Evolutionary conservation across 2,888 invertebrate species (phyloP), one percentile per base, ranked within the genome.

Genomic region (Caenorhabditis panamensis): DNA sequence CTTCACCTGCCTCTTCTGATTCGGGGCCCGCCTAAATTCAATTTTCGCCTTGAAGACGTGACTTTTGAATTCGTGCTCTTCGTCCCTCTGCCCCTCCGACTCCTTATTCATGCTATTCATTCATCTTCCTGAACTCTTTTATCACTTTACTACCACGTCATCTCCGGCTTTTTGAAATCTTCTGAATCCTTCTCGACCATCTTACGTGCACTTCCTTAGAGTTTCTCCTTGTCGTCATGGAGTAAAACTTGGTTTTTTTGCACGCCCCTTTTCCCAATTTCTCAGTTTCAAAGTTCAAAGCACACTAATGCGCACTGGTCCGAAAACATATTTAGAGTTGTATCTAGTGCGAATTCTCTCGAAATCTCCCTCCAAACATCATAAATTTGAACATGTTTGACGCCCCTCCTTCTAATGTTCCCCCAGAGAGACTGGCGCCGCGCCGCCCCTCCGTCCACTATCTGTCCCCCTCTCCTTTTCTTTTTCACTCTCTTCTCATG

Each of bases 21-120:
- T 72, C 56, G 61, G 28, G n/a, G n/a, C 56, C 31, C 67, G 13
- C 53, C 41, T 44, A 56, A 73, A 73, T 59, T 73, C 64, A 73
- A 73, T 73, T 73, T 73, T 73, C 73, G 66, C 73, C 59, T 73
- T 53, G 49, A 73, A 72, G 63, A 54, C 64, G 44, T 64, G 72
- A 63, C 63, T 63, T 63, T 56, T 56, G 72, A 63, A 63, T 73
- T 73, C 37, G 36, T 20, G 4, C 28, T 36, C 24, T 58, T 51
- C 58, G 13, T 28, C 41, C 41, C 51, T 41, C 41, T 56, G n/a
- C n/a, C 28, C 41, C 56, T 26, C 56, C 58, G 1, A 8, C 22
- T 24, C 28, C 54, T 58, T 36, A 36, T 58, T 37, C 41, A 44
- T 44, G 49, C 58, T 9, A 66, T 66, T 56, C 47, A 67, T 58